Conservation (phyloP, 1,140 invertebrate genomes). For the Ceratina japonica region DNA sequence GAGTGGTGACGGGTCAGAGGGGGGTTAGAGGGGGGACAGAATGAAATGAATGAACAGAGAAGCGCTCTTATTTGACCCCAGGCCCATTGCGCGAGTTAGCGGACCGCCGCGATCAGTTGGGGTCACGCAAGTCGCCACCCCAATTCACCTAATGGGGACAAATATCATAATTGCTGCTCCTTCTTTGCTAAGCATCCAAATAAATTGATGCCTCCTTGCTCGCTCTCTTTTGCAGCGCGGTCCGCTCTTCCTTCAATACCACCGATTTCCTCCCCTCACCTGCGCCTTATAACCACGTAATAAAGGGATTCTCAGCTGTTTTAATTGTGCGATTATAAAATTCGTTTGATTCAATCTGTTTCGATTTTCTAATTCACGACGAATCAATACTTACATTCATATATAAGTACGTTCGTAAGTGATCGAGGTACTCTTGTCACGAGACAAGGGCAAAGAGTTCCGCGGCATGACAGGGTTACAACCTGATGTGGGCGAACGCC, state of each 20-base stretch:
- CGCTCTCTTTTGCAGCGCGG: conserved; percentile 9
- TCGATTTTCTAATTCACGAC: no score
- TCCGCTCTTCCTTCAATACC: background rate
- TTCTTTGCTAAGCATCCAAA: conserved; percentile 71
- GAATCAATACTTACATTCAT: no score
- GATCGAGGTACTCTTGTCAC: background rate
- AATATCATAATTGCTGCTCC: conserved; percentile 74
- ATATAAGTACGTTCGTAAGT: no score
- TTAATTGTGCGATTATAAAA: background rate
- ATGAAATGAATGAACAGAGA: conserved; percentile 63
- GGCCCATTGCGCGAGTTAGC: conserved; percentile 74
- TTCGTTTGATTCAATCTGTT: no score
- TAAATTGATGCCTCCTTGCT: conserved; percentile 69
- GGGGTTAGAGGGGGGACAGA: conserved; percentile 18
- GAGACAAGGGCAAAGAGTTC: conserved; percentile 26
- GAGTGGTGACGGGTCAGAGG: background rate
- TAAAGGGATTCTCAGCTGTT: background rate
- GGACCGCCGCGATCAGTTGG: conserved; percentile 72
- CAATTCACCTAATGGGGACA: conserved; percentile 75
- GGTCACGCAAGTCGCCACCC: conserved; percentile 73
- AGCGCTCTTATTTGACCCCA: conserved; percentile 75
- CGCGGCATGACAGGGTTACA: conserved; percentile 36
- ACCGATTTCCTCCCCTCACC: background rate
- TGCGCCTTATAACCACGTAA: no score
- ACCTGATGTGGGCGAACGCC: conserved; percentile 73